These are phyloP conservation scores for Gryon sp. DNA, from an alignment of 1,140 invertebrate genomes.

Conservation along the genomic window DNA sequence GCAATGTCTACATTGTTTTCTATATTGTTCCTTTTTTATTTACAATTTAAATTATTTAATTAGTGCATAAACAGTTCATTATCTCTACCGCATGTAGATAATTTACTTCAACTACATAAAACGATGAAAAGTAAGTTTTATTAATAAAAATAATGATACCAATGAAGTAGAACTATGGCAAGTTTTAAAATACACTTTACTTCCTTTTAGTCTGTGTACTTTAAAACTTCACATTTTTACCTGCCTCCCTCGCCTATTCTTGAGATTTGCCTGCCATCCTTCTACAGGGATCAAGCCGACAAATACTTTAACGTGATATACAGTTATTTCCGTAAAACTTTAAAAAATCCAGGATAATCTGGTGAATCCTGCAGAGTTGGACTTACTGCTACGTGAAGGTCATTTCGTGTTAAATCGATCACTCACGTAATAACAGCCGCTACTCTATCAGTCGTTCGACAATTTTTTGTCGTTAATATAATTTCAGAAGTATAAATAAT, in stretches of 20 bases:
- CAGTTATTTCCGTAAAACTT: constrained; percentile 71
- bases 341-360: constrained; percentile 61
- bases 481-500: constrained; percentile 49
- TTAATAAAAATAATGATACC: too few species aligned
- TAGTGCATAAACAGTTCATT: too few species aligned
- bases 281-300: constrained; percentile 72
- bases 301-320: constrained; percentile 75
- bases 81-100: too few species aligned
- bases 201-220: constrained; percentile 20
- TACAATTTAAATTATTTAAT: too few species aligned
- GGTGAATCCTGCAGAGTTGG: constrained; percentile 22
- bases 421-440: constrained; percentile 35
- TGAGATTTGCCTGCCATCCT: constrained; percentile 56
- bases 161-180: constrained; percentile 16
- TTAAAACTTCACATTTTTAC: constrained; percentile 46
- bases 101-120: too few species aligned
- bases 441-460: constrained; percentile 50
- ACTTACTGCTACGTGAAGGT: constrained; percentile 32
- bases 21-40: too few species aligned
- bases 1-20: too few species aligned
- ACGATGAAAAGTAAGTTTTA: too few species aligned
- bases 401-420: constrained; percentile 55
- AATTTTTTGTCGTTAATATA: too few species aligned
- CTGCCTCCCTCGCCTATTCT: constrained; percentile 33
- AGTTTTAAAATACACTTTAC: constrained; percentile 36